Base-by-base conservation (phyloP, 2,113 vertebrate species). In the Gorsachius goisagi region DNA sequence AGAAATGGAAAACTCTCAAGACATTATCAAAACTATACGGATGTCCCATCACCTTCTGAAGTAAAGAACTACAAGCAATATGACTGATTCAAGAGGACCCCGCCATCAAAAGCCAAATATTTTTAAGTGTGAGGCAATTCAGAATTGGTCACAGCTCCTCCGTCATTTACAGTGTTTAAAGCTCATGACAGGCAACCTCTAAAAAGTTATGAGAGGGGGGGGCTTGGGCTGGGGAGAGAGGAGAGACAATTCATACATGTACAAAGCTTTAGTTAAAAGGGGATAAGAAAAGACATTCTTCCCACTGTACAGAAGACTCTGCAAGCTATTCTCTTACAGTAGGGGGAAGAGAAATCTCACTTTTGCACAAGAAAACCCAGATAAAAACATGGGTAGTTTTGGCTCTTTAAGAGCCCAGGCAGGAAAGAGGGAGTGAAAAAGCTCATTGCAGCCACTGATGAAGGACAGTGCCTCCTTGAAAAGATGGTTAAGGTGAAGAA, bases 191-290 rank as follows among this genome's bases (percentile, higher is more conserved):
- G 24, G 9, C 21, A 90, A 13, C 3, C 20, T 24, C 63, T 22
- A n/a, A 32, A 27, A 47, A 45, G 8, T 13, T 37, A 19, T 2
- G 8, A 44, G 41, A 44, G 0, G 0, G 6, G 28, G 33, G 37
- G 14, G 30, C 22, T 27, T 9, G 26, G 14, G 39, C 7, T 72
- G 44, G 24, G 62, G 12, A 45, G n/a, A 67, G 35, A 35, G 37
- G 15, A 33, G 2, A 80, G 20, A 32, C 11, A n/a, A 5, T 81
- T 71, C 4, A 39, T 4, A 39, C 3, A 0, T 1, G 9, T 13
- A 53, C 20, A 68, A 72, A 93, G 50, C 17, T 75, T 9, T 28
- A 44, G 59, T 4, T 76, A 45, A 24, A 45, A 64, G 11, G 6
- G 9, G 18, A 90, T 37, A 71, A 78, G 50, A 78, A 75, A 86